phyloP scores from a whole-genome alignment of 2,797 vertebrate genomes.

The Lacerta agilis region DNA sequence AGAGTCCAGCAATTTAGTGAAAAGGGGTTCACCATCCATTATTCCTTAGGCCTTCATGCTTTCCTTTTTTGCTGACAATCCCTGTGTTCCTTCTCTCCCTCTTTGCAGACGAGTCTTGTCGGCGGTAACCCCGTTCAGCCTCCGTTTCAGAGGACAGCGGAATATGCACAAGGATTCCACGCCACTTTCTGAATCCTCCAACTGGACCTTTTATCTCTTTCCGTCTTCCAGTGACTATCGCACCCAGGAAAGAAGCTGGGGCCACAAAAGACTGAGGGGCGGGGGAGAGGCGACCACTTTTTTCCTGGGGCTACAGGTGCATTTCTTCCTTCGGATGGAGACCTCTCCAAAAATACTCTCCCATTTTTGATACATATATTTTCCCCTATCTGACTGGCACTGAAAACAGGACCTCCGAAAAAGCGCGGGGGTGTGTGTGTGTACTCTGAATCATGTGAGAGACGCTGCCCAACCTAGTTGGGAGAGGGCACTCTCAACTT shows the following conservation, averaged over 20 bases:
- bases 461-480: background rate
- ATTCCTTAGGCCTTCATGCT: background rate
- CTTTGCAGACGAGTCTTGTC: constrained; percentile 85
- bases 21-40: too few relatives aligned
- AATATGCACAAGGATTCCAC: constrained; percentile 26
- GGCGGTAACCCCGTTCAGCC: constrained; percentile 71
- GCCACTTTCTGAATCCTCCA: background rate
- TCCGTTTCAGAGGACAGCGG: constrained; percentile 1
- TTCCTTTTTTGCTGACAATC: background rate
- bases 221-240: constrained; percentile 27
- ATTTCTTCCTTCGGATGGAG: background rate
- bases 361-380: background rate
- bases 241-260: background rate
- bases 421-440: background rate
- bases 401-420: constrained; percentile 12
- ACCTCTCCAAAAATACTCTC: background rate
- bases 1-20: too few relatives aligned
- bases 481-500: background rate
- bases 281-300: background rate
- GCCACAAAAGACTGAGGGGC: background rate
- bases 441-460: too few relatives aligned
- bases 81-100: background rate
- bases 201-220: background rate
- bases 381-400: too few relatives aligned
- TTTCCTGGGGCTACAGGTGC: background rate